These are phyloP conservation scores for Misgurnus mizolepis DNA, from an alignment of 2,113 vertebrate species.

Conservation along the genomic window DNA sequence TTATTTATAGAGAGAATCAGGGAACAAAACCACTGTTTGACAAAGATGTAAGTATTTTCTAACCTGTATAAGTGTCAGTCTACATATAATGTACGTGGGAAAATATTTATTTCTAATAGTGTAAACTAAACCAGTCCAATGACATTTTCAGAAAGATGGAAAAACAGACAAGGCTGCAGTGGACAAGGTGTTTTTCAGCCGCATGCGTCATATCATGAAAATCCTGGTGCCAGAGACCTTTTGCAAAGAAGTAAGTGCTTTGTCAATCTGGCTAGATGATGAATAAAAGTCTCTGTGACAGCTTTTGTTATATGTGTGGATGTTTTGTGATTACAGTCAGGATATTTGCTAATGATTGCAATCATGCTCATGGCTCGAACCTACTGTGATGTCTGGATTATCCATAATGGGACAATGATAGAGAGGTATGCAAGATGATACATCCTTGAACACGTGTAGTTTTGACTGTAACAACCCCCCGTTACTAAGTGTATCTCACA, in stretches of 20 bases:
- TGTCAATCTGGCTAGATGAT: neutral
- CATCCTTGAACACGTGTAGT: constrained; percentile 2
- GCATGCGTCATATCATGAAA: constrained; percentile 81
- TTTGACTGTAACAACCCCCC: neutral
- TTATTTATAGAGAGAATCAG: constrained; percentile 79
- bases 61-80: neutral
- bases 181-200: constrained; percentile 85
- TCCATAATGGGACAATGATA: constrained; percentile 97
- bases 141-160: constrained; percentile 79
- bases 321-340: constrained; percentile 75
- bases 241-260: constrained; percentile 86
- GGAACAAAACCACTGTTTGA: constrained; percentile 70
- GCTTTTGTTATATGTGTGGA: neutral
- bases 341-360: constrained; percentile 91
- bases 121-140: neutral
- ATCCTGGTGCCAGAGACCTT: constrained; percentile 86
- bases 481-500: neutral
- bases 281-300: neutral
- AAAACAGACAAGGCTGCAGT: constrained; percentile 88
- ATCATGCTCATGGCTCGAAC: constrained; percentile 90
- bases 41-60: constrained; percentile 77
- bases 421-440: constrained; percentile 82
- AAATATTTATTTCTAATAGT: neutral
- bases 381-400: constrained; percentile 99
- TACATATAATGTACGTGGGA: too few relatives aligned